phyloP scores from a whole-genome alignment of 2,113 vertebrate species.

The Terrapene triunguis region DNA sequence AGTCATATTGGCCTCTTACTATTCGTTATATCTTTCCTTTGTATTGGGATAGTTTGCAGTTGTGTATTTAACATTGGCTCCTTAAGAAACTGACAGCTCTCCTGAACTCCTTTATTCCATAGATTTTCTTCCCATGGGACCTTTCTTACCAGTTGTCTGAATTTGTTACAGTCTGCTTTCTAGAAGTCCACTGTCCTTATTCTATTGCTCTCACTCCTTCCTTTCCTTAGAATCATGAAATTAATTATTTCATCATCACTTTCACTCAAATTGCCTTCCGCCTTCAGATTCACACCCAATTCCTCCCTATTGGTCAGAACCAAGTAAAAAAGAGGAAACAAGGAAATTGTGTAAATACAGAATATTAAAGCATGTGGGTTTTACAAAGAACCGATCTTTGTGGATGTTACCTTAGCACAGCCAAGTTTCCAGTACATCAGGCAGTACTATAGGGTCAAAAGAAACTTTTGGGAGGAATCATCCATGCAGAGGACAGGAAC shows the following conservation, averaged over 20 bases:
- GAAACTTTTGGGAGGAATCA: not conserved
- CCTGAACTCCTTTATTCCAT: not conserved
- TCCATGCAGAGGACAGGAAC: not conserved
- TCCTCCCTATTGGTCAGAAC: not conserved
- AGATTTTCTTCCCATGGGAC: not conserved
- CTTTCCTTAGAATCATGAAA: not conserved
- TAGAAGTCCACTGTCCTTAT: not conserved
- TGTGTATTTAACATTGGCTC: not conserved
- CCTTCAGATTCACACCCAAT: not conserved
- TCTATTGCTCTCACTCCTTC: not conserved
- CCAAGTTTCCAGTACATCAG: constrained; percentile 1
- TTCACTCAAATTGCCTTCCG: not conserved
- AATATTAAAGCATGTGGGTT: constrained; percentile 34
- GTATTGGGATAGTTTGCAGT: not conserved
- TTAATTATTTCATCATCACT: not conserved
- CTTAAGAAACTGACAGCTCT: not conserved
- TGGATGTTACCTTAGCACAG: not conserved
- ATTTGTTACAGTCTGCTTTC: not conserved
- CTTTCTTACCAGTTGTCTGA: not conserved
- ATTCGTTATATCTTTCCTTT: not conserved
- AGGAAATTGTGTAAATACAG: not conserved
- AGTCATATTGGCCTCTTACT: not conserved
- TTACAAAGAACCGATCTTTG: constrained; percentile 36
- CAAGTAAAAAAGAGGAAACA: constrained; percentile 24
- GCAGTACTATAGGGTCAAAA: not conserved